Conservation (phyloP, 2,888 invertebrate species). For the Trachelus troglodyta region DNA sequence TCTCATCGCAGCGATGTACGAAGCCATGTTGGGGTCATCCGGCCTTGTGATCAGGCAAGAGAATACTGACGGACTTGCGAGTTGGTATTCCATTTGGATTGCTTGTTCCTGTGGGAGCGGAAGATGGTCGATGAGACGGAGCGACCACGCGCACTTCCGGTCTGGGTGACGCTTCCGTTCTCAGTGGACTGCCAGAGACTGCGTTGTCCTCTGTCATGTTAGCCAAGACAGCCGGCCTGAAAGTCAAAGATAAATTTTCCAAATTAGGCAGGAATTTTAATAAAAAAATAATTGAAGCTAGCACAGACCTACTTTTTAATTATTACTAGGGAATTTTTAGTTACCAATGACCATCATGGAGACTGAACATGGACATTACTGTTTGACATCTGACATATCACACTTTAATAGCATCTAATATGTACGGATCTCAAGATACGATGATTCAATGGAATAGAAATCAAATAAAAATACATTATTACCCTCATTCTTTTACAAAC, state of each 20-base stretch:
- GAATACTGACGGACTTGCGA: conserved; percentile 63
- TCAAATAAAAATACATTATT: too few relatives aligned
- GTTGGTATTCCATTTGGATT: conserved; percentile 29
- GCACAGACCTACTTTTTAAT: neutral
- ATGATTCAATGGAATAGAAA: neutral
- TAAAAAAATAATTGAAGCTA: neutral
- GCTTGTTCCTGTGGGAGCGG: conserved; percentile 20
- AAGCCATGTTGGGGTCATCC: conserved; percentile 60
- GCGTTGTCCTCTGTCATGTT: conserved; percentile 42
- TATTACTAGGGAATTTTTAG: neutral
- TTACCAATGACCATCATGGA: neutral
- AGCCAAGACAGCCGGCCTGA: conserved; percentile 36
- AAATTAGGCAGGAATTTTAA: neutral
- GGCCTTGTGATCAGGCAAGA: conserved; percentile 55
- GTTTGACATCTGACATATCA: neutral
- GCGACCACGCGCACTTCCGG: conserved; percentile 60
- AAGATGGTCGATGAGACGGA: conserved; percentile 52
- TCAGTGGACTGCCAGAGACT: conserved; percentile 43
- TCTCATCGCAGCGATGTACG: conserved; percentile 55
- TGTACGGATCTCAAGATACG: neutral
- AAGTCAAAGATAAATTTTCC: conserved; percentile 10
- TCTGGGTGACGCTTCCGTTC: conserved; percentile 46
- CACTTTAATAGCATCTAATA: neutral
- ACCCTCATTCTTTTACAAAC: too few relatives aligned
- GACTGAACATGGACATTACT: neutral